Evolutionary conservation across 2,113 vertebrate species (phyloP).

Genomic region (Charadrius vociferus): DNA sequence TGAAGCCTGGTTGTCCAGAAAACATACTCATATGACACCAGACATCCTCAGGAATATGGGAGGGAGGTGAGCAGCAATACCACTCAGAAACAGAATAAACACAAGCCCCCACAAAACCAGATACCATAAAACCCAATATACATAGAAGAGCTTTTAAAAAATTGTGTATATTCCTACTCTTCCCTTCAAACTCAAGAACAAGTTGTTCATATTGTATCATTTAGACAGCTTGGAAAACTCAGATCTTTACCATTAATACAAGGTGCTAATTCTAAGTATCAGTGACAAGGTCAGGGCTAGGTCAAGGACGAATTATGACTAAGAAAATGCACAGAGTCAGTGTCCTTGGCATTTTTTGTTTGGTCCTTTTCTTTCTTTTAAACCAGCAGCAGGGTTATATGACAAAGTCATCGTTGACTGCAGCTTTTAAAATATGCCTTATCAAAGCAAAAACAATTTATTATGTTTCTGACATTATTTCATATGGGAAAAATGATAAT

Average conservation of each 20-base stretch:
- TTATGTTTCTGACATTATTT: slow-evolving; percentile 45
- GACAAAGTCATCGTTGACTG: neutral
- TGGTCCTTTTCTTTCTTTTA: neutral
- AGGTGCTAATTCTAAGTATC: neutral
- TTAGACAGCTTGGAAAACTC: neutral
- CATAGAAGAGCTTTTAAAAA: neutral
- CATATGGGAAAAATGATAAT: slow-evolving; percentile 59
- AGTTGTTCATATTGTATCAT: neutral
- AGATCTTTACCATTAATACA: neutral
- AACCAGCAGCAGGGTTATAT: neutral
- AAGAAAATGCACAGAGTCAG: neutral
- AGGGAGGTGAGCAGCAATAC: neutral
- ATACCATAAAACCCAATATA: neutral
- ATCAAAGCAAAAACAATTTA: slow-evolving; percentile 45
- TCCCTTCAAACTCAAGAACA: neutral
- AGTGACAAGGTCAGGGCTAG: neutral
- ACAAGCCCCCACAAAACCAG: neutral
- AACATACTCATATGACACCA: neutral
- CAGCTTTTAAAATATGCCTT: slow-evolving; percentile 14
- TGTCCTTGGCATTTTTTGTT: neutral
- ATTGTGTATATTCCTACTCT: neutral
- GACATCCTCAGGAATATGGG: neutral
- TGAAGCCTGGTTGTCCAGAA: neutral
- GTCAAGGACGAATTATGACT: neutral
- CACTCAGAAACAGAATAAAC: neutral